Evolutionary conservation across 2,797 vertebrate genomes (phyloP), one percentile per base, ranked within the genome.

Genomic region (Mus spretus): DNA sequence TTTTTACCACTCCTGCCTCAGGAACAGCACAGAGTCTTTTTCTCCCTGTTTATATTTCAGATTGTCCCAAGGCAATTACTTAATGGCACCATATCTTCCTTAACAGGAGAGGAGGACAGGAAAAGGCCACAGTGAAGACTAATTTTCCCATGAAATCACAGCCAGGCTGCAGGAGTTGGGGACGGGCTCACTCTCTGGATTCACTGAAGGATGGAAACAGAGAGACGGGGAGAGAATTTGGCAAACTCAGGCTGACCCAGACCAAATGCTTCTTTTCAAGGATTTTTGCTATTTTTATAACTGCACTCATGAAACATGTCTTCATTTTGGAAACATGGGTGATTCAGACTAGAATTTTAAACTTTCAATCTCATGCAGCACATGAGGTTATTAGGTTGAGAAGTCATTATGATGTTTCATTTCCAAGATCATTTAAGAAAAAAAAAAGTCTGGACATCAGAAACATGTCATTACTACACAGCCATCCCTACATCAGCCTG

Each of bases 211-310:
- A 74, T 9, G 15, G 57, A 80, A 83, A 86, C 0, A 14, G 20
- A 26, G 53, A 55, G 20, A 59, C 80, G 0, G 37, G 1, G 40
- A 22, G 44, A 15, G 59, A 13, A 94, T 24, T 61, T 90, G 81
- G 82, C 59, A 90, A 90, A 91, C 3, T 90, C 85, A 67, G 85
- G 75, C 19, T 26, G 10, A 65, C 75, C 93, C 95, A 93, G 91
- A 91, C 81, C 28, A 95, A 96, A 95, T 26, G 2, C 47, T 94
- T 94, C 80, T 79, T 95, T 78, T 81, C 87, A 97, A 93, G 92
- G 89, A 95, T 88, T 78, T 83, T 85, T 77, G 72, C 95, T 97
- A 96, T 98, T 95, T 95, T 96, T 97, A 77, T 91, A 97, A 84
- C 37, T 84, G 34, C 92, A 91, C 47, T 89, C 74, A 84, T 75